A percentile compares a stretch with the other conserved stretches of the same genome.
Evolutionary conservation across 2,113 vertebrate genomes (phyloP).

Genomic region (Indicator indicator): DNA sequence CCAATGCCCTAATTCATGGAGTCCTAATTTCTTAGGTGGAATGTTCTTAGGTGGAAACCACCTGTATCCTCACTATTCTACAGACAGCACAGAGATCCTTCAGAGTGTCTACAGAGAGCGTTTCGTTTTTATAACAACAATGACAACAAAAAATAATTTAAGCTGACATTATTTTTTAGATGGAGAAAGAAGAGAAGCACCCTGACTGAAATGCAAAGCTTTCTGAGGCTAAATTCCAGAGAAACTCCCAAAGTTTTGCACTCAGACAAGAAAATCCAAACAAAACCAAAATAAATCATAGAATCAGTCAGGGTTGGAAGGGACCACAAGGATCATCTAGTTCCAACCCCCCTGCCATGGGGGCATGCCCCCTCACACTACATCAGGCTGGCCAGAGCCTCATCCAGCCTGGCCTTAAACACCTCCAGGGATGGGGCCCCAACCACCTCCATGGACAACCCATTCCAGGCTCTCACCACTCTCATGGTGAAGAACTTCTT

Average conservation of each 20-base stretch:
- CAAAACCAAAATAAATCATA: neutral
- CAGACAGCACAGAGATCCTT: neutral
- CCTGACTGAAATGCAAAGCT: neutral
- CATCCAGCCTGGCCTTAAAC: no score
- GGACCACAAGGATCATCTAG: no score
- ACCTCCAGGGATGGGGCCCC: no score
- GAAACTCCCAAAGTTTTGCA: neutral
- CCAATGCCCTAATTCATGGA: neutral
- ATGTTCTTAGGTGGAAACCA: neutral
- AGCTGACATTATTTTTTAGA: neutral
- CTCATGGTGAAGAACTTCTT: no score
- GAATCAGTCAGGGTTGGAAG: no score
- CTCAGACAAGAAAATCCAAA: neutral
- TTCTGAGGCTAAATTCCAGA: neutral
- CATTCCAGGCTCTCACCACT: no score
- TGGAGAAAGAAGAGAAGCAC: neutral
- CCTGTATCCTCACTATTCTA: neutral
- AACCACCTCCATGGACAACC: no score
- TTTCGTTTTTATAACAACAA: neutral
- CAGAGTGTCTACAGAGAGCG: neutral
- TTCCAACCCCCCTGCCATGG: no score
- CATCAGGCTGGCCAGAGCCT: no score
- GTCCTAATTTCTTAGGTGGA: no score
- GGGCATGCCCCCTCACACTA: no score
- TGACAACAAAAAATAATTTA: neutral